Percentiles rank a stretch among this genome's conserved stretches.
phyloP scores from a whole-genome alignment of 2,797 vertebrate species.

The Argya squamiceps region DNA sequence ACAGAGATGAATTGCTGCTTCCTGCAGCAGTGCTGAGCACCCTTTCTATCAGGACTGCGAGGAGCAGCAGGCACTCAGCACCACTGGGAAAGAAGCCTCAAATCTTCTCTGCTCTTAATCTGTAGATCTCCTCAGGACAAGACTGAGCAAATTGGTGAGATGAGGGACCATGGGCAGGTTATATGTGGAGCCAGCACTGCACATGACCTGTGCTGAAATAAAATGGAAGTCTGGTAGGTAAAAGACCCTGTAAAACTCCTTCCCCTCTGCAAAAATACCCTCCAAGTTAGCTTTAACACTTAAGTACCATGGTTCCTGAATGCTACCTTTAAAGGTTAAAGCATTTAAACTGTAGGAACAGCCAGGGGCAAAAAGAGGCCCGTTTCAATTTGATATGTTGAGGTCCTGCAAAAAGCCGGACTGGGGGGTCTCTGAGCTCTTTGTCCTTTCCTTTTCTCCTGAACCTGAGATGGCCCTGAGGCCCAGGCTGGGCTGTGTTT shows the following conservation, averaged over 20 bases:
- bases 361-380: slow-evolving; percentile 63
- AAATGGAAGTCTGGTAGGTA: slow-evolving; percentile 27
- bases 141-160: background rate
- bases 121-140: background rate
- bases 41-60: background rate
- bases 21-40: background rate
- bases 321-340: slow-evolving; percentile 64
- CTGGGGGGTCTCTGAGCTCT: slow-evolving; percentile 46
- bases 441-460: slow-evolving; percentile 38
- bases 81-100: background rate
- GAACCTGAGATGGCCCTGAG: slow-evolving; percentile 41
- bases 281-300: slow-evolving; percentile 28
- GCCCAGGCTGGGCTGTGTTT: background rate
- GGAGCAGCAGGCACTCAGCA: background rate
- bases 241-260: background rate
- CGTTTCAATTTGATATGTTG: slow-evolving; percentile 54
- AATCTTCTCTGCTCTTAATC: background rate
- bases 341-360: slow-evolving; percentile 53
- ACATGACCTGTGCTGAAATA: background rate
- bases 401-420: slow-evolving; percentile 24
- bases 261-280: background rate
- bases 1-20: background rate
- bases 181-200: background rate
- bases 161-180: background rate
- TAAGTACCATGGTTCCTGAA: slow-evolving; percentile 62